A percentile compares a stretch with the other conserved stretches of the same genome.
Evolutionary conservation across 2,113 vertebrate genomes (phyloP).

Genomic region (Arenaria interpres): DNA sequence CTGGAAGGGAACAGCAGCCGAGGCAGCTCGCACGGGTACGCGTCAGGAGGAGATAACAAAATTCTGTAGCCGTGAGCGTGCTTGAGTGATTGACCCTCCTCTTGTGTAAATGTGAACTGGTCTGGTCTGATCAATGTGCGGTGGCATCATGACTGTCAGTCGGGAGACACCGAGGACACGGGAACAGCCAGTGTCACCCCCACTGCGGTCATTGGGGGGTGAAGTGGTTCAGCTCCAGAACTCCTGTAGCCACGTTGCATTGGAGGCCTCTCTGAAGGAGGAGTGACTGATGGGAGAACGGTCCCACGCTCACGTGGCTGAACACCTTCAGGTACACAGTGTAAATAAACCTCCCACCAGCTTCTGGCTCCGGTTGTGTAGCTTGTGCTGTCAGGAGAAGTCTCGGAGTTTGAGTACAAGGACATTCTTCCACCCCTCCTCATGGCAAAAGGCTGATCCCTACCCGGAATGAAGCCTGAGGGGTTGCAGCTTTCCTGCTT

Average conservation of each 20-base stretch:
- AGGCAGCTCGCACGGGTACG: not conserved
- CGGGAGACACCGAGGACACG: rapidly evolving
- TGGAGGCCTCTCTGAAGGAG: not conserved
- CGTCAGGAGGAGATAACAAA: not conserved
- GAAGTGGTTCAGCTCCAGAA: not conserved
- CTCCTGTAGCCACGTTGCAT: not conserved
- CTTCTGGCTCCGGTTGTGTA: not conserved
- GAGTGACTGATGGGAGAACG: rapidly evolving
- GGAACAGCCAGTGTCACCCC: rapidly evolving
- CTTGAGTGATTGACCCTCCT: not conserved
- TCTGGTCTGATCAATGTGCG: not conserved
- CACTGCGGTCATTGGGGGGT: rapidly evolving
- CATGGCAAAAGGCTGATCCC: not conserved
- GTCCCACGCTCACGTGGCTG: not conserved
- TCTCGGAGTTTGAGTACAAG: not conserved
- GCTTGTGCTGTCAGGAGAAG: not conserved
- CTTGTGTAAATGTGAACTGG: rapidly evolving
- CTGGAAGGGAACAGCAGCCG: not conserved
- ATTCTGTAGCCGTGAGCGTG: not conserved
- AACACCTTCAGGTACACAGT: not conserved
- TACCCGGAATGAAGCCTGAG: not conserved
- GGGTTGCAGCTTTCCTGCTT: not conserved
- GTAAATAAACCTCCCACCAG: not conserved
- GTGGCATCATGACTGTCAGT: not conserved
- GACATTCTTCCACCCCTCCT: not conserved